phyloP scores from a whole-genome alignment of 92 coral and sea anemone species.

The Palythoa caribaeorum region DNA sequence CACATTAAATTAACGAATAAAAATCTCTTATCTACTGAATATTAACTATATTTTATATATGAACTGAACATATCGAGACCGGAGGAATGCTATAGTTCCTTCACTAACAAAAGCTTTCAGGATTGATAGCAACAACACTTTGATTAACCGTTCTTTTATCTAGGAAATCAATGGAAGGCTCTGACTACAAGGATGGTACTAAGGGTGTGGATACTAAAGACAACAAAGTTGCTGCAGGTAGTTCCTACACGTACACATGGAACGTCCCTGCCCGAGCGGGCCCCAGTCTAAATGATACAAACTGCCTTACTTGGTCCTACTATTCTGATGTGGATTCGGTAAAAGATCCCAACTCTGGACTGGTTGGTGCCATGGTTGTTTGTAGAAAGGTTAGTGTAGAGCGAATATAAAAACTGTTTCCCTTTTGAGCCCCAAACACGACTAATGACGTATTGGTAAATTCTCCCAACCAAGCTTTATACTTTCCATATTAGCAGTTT shows the following conservation, averaged over 20 bases:
- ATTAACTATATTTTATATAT: too few relatives aligned
- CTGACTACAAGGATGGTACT: slow-evolving; percentile 80
- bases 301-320: slow-evolving; percentile 91
- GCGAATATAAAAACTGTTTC: too few relatives aligned
- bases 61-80: too few relatives aligned
- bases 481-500: too few relatives aligned
- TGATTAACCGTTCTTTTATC: not conserved
- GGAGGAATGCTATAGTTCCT: too few relatives aligned
- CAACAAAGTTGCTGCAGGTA: slow-evolving; percentile 70
- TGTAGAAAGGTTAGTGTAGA: slow-evolving; percentile 74
- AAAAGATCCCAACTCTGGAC: slow-evolving; percentile 88
- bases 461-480: too few relatives aligned
- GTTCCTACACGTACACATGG: slow-evolving; percentile 80
- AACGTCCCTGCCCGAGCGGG: slow-evolving; percentile 90
- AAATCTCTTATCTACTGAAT: too few relatives aligned
- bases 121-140: not conserved
- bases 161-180: slow-evolving; percentile 86
- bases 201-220: slow-evolving; percentile 38
- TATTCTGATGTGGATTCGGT: slow-evolving; percentile 89
- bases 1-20: too few relatives aligned
- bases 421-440: too few relatives aligned
- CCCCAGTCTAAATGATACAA: slow-evolving; percentile 70
- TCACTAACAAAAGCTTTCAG: too few relatives aligned
- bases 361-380: slow-evolving; percentile 83
- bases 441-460: too few relatives aligned